Evolutionary conservation across 2,797 vertebrate genomes (phyloP), one percentile per base, ranked within the genome.

Genomic region (Pseudomugil tenellus): DNA sequence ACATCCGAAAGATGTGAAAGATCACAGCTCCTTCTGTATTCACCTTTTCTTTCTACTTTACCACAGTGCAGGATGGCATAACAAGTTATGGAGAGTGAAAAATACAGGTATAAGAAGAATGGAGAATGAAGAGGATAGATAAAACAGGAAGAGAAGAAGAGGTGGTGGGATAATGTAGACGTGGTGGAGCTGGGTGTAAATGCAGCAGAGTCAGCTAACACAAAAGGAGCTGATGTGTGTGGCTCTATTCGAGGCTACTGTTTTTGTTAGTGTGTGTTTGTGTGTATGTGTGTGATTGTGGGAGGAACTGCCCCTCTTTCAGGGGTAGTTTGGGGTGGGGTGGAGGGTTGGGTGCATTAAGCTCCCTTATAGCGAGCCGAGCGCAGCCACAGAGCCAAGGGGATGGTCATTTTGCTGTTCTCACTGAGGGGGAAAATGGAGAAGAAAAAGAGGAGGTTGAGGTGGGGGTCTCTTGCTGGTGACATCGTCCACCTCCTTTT

Each of bases 221-320:
- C 96, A 97, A 98, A 97, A 96, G 96, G 93, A 87, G 92, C 93
- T 95, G 95, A 95, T 92, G 95, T 96, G 95, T 94, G 95, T 93
- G 91, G 81, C 93, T 95, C 96, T 95, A 96, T 97, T 96, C 95
- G 96, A 93, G 93, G 91, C 93, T 37, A 78, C 90, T 92, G 94
- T 92, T 91, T 86, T 91, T 95, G 93, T 95, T 93, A 89, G 90
- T 70, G 63, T 48, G 58, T 49, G 72, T 46, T 5, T 41, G n/a
- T 32, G 58, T 49, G 37, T 41, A 9, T 32, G 58, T 49, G 37
- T 6, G 66, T 39, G 71, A 63, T 52, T 53, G 51, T 76, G 78
- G 79, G 74, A 41, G 54, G 37, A 26, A 10, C 46, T 61, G 46
- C 26, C 67, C 59, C 32, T 57, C 68, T 81, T 83, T 72, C 48